phyloP scores from a whole-genome alignment of 2,113 vertebrate genomes.

The Pagrus major region DNA sequence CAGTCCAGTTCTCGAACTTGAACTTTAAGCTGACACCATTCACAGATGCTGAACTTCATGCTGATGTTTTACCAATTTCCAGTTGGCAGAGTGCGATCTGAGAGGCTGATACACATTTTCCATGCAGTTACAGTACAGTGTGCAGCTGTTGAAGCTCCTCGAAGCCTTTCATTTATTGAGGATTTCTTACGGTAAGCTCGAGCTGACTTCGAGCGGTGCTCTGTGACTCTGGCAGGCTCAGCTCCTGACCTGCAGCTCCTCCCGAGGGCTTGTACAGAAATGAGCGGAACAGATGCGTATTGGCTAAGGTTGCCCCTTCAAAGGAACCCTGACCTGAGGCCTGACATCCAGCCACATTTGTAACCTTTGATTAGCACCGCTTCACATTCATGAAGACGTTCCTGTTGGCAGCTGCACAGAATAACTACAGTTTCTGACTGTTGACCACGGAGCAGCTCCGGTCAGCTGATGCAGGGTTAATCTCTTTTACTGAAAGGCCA shows the following conservation, averaged over 20 bases:
- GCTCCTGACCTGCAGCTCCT: slow-evolving; percentile 33
- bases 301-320: slow-evolving; percentile 8
- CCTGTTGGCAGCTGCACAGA: slow-evolving; percentile 4
- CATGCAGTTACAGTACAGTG: slow-evolving; percentile 26
- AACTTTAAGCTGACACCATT: background rate
- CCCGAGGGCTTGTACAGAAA: slow-evolving; percentile 37
- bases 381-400: slow-evolving; percentile 15
- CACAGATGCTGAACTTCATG: slow-evolving; percentile 10
- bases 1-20: slow-evolving; percentile 1
- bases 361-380: slow-evolving; percentile 29
- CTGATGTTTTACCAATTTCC: slow-evolving; percentile 10
- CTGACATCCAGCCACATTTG: slow-evolving; percentile 18
- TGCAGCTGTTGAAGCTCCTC: slow-evolving; percentile 50
- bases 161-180: slow-evolving; percentile 65
- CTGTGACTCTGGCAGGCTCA: slow-evolving; percentile 21
- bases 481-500: slow-evolving; percentile 15
- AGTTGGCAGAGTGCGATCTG: background rate
- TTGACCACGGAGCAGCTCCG: slow-evolving; percentile 5
- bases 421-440: slow-evolving; percentile 1
- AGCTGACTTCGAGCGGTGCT: slow-evolving; percentile 36
- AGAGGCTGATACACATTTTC: slow-evolving; percentile 18
- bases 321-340: slow-evolving; percentile 27
- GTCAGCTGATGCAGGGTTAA: background rate
- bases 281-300: slow-evolving; percentile 52
- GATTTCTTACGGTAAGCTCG: slow-evolving; percentile 56